Evolutionary conservation across 2,797 vertebrate genomes (phyloP).

Genomic region (Sebastes kiyomatsui): DNA sequence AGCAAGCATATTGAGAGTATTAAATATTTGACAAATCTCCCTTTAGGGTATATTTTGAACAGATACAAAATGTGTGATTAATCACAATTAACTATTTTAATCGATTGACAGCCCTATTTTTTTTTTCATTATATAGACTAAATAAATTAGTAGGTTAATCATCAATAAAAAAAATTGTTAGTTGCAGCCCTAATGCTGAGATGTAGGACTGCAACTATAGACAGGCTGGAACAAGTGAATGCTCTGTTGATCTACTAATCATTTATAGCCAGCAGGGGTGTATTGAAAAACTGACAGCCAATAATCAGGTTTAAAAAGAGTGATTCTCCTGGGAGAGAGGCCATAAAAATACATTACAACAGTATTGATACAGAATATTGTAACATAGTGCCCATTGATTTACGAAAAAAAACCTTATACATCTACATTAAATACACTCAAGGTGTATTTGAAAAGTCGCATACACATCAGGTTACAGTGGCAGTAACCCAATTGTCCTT

Average conservation of each 20-base stretch:
- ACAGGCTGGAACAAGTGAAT: background rate
- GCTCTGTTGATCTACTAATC: background rate
- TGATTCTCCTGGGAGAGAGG: background rate
- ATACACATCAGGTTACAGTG: background rate
- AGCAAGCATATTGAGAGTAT: too few species aligned
- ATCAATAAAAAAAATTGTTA: background rate
- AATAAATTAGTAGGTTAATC: background rate
- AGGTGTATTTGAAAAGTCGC: background rate
- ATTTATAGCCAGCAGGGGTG: background rate
- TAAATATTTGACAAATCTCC: too few species aligned
- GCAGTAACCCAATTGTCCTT: slow-evolving; percentile 53
- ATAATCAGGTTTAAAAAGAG: background rate
- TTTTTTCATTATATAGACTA: background rate
- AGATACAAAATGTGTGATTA: background rate
- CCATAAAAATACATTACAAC: background rate
- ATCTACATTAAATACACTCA: background rate
- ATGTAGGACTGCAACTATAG: background rate
- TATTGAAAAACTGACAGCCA: background rate
- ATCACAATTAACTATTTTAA: background rate
- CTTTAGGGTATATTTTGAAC: too few species aligned
- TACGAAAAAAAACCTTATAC: background rate
- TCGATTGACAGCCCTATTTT: background rate
- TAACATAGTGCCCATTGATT: background rate
- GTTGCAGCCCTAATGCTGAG: background rate
- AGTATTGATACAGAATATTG: background rate